Conservation (phyloP, 2,888 invertebrate genomes). For the Leptinotarsa tumamoca region DNA sequence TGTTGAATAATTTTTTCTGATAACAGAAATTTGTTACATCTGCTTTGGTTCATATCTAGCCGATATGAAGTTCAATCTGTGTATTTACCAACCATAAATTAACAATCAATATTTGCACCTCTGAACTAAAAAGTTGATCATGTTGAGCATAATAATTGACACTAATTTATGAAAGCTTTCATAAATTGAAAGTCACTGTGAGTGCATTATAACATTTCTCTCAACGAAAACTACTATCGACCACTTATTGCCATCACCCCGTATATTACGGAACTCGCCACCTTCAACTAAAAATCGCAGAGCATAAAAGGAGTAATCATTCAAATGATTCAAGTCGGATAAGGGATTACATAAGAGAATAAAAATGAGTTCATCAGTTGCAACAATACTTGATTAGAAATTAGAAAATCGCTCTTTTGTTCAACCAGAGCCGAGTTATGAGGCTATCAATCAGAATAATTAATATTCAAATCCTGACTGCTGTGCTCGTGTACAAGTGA, state of each 20-base stretch:
- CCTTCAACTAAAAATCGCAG: slow-evolving; percentile 8
- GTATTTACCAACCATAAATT: no score
- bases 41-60: no score
- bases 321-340: slow-evolving; percentile 16
- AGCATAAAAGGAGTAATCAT: slow-evolving; percentile 13
- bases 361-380: slow-evolving; percentile 29
- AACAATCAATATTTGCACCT: no score
- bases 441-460: slow-evolving; percentile 30
- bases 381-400: slow-evolving; percentile 24
- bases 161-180: no score
- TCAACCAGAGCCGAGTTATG: slow-evolving; percentile 25
- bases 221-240: not conserved
- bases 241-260: not conserved
- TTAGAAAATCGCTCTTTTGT: slow-evolving; percentile 27
- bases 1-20: no score
- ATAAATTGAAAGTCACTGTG: no score
- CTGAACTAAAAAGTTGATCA: no score
- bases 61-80: no score
- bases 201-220: not conserved
- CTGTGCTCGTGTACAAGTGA: slow-evolving; percentile 29
- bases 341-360: slow-evolving; percentile 22
- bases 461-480: slow-evolving; percentile 13
- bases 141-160: no score
- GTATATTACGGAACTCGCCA: slow-evolving; percentile 15
- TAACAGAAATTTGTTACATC: no score